phyloP scores from a whole-genome alignment of 2,888 invertebrate genomes.

The Seladonia tumulorum region DNA sequence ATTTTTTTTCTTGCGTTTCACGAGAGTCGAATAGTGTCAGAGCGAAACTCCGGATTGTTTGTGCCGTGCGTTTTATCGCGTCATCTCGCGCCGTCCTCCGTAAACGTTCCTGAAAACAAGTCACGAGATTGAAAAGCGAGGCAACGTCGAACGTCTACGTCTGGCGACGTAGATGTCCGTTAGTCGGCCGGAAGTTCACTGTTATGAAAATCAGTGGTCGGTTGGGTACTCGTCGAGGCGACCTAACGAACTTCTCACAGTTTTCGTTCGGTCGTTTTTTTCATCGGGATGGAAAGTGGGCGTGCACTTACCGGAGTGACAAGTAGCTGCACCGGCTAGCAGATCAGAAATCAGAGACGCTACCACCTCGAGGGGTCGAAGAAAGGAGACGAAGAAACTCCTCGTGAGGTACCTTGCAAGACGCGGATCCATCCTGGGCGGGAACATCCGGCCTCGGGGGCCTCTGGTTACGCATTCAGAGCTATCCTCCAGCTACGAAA shows the following conservation, averaged over 20 bases:
- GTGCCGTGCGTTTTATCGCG: background rate
- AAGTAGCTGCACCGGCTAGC: constrained; percentile 82
- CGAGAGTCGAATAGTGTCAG: background rate
- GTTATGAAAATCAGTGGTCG: constrained; percentile 82
- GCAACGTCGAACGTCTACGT: background rate
- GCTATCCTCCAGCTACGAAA: constrained; percentile 61
- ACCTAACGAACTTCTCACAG: constrained; percentile 76
- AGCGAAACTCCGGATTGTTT: background rate
- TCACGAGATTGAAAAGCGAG: constrained; percentile 26
- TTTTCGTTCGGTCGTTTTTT: constrained; percentile 41
- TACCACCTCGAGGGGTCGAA: constrained; percentile 62
- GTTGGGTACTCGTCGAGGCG: constrained; percentile 49
- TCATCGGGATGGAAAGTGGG: constrained; percentile 54
- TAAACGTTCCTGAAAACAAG: constrained; percentile 32
- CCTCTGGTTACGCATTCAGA: constrained; percentile 83
- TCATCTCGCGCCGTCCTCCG: background rate
- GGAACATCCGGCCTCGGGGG: constrained; percentile 84
- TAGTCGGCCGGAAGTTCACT: constrained; percentile 82
- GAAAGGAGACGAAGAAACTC: constrained; percentile 69
- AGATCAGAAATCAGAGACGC: constrained; percentile 84
- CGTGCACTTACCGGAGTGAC: constrained; percentile 73
- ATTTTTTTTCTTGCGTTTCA: background rate
- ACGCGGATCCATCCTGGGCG: constrained; percentile 82
- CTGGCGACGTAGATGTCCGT: constrained; percentile 73
- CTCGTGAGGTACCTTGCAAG: constrained; percentile 74